Evolutionary conservation across 2,113 vertebrate species (phyloP), one percentile per base, ranked within the genome.

Genomic region (Phylloscopus trochiloides): DNA sequence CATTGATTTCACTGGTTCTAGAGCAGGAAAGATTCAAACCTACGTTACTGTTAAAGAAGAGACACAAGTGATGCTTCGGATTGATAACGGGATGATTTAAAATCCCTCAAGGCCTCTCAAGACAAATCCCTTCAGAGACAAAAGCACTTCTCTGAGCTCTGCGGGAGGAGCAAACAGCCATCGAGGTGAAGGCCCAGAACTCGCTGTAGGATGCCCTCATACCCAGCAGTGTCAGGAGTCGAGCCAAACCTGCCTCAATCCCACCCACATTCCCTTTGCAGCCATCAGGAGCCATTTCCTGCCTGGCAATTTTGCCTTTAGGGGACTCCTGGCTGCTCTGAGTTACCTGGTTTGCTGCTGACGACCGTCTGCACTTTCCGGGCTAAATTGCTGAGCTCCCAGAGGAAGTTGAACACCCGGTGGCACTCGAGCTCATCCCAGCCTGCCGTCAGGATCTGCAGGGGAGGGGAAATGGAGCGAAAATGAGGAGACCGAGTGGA

Each of bases 341-440:
- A 3, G 86, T 97, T 97, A 99, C 99, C 99, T 94, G 98, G 98
- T 88, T 98, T 99, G 93, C 97, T 96, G 73, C 95, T 98, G 55
- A 99, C 96, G 20, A 98, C 96, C 14, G 91, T 94, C 96, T 99
- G 98, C 13, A 98, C 97, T 88, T 98, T 99, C 14, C 96, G 96
- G 68, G 97, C 97, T 25, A 99, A 95, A 42, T 96, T 98, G 94
- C 98, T 98, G 40, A 98, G 67, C 24, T 99, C 98, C 70, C 98
- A 99, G 89, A 99, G 95, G 95, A 98, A 99, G 88, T 97, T 98
- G 89, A 98, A 99, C 31, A 99, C 99, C 75, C 98, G 98, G 77
- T 98, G 98, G 55, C 99, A 99, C 92, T 99, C 99, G 12, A 98
- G 92, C 70, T 99, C 98, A 92, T 99, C 98, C 99, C 99, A 99